Evolutionary conservation across 2,797 vertebrate genomes (phyloP).

Genomic region (Eutrigla gurnardus): DNA sequence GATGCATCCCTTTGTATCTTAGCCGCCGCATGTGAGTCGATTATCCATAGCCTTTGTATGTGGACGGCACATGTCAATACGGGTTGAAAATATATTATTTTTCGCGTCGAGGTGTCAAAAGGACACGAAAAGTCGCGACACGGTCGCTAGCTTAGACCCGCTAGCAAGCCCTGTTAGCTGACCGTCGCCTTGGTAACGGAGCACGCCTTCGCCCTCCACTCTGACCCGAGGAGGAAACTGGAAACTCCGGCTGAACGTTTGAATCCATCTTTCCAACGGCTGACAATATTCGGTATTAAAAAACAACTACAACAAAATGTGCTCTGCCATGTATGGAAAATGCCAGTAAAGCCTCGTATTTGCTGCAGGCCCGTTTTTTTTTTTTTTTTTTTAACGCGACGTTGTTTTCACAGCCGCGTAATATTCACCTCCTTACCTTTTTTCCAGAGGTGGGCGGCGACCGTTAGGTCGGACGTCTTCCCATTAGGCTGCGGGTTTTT

Average conservation of each 20-base stretch:
- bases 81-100: neutral
- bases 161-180: constrained; percentile 84
- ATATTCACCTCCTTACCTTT: constrained; percentile 67
- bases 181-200: constrained; percentile 91
- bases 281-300: neutral
- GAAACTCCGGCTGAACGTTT: constrained; percentile 43
- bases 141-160: constrained; percentile 57
- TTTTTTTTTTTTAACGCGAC: constrained; percentile 23
- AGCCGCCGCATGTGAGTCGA: constrained; percentile 26
- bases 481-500: constrained; percentile 55
- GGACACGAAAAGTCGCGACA: constrained; percentile 1
- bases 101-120: neutral
- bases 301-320: neutral
- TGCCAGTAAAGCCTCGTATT: constrained; percentile 12
- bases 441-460: constrained; percentile 68
- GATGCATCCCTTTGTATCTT: constrained; percentile 67
- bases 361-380: constrained; percentile 39
- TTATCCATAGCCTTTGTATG: constrained; percentile 28
- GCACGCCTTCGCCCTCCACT: constrained; percentile 83
- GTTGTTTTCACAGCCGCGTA: neutral
- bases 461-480: constrained; percentile 54
- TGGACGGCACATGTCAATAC: constrained; percentile 26
- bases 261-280: neutral
- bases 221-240: constrained; percentile 76
- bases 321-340: too few species aligned